Evolutionary conservation across 2,113 vertebrate species (phyloP).

Genomic region (Ailuropoda melanoleuca): DNA sequence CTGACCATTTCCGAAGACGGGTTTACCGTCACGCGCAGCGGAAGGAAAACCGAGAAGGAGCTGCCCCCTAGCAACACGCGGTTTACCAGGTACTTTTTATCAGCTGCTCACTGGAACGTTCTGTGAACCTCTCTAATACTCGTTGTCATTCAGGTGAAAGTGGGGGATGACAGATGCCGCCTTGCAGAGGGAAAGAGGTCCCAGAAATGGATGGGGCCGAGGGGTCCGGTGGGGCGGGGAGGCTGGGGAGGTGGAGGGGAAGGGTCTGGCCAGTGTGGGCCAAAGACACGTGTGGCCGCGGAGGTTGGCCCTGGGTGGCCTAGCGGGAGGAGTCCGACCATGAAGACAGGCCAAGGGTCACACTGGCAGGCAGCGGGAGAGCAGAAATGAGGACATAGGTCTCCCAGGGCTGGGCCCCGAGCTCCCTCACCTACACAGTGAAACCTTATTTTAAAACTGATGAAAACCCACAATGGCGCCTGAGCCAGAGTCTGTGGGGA

Average conservation of each 20-base stretch:
- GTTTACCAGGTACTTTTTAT: constrained; percentile 88
- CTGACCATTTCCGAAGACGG: constrained; percentile 93
- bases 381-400: neutral
- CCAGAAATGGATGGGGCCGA: neutral
- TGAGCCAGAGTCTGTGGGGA: fast-evolving
- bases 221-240: no score
- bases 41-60: constrained; percentile 87
- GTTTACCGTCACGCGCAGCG: constrained; percentile 89
- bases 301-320: neutral
- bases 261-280: neutral
- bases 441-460: neutral
- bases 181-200: neutral
- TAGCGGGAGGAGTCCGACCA: neutral
- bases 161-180: neutral
- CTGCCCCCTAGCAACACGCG: constrained; percentile 82
- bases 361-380: neutral
- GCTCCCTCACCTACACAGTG: neutral
- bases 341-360: no score
- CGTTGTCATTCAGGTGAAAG: no score
- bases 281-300: neutral
- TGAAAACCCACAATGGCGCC: neutral
- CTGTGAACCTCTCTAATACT: neutral
- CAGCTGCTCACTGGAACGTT: fast-evolving
- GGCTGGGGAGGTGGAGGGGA: neutral
- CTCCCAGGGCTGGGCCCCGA: fast-evolving